phyloP scores from a whole-genome alignment of 1,140 invertebrate genomes.

The Coenobita brevimanus region DNA sequence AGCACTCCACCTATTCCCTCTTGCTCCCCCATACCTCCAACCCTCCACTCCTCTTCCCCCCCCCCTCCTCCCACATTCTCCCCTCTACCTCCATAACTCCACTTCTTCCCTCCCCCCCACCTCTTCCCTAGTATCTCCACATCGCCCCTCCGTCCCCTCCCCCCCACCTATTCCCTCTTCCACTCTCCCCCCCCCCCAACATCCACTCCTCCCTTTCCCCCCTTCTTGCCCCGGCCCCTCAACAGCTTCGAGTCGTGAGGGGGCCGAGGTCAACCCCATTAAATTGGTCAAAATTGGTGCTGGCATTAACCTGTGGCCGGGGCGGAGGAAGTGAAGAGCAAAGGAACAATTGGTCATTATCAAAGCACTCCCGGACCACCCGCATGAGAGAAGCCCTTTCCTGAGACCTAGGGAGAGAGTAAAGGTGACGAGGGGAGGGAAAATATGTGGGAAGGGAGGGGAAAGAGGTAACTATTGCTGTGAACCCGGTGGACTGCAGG shows the following conservation, averaged over 20 bases:
- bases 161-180: not conserved
- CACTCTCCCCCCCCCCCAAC: not conserved
- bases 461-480: too few species aligned
- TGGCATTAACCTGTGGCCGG: conserved; percentile 25
- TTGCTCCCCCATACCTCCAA: too few species aligned
- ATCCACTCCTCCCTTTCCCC: not conserved
- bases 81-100: not conserved
- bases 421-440: too few species aligned
- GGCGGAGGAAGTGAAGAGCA: not conserved
- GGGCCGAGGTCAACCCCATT: conserved; percentile 18
- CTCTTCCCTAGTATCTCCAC: not conserved
- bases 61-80: not conserved
- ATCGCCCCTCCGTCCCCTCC: not conserved
- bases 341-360: conserved; percentile 2
- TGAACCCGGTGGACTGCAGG: too few species aligned
- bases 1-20: too few species aligned
- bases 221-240: not conserved
- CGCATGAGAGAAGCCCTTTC: not conserved
- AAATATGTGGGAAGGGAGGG: too few species aligned
- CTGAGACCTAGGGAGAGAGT: not conserved
- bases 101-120: not conserved
- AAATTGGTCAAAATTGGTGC: conserved; percentile 18
- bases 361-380: not conserved
- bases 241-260: not conserved
- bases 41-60: not conserved